phyloP scores from a whole-genome alignment of 2,888 invertebrate genomes.

The Lasioglossum lativentre region DNA sequence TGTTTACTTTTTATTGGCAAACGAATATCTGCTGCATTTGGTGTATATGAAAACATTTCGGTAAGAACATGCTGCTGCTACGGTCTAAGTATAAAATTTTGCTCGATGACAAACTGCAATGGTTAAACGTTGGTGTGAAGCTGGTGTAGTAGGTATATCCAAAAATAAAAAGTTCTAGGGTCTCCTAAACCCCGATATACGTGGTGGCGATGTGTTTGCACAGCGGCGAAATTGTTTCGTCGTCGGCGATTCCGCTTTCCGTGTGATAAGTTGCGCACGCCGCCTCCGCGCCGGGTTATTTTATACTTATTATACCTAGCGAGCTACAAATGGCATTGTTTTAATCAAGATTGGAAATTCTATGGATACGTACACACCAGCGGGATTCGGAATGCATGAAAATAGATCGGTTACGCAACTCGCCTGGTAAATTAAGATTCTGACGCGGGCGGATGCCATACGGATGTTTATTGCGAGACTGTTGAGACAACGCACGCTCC shows the following conservation, averaged over 20 bases:
- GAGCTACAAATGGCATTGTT: constrained; percentile 19
- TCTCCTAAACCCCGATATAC: background rate
- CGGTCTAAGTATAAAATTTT: background rate
- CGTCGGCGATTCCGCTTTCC: background rate
- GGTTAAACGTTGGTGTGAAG: background rate
- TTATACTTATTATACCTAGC: background rate
- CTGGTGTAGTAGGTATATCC: constrained; percentile 4
- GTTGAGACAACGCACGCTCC: constrained; percentile 47
- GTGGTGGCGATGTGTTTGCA: background rate
- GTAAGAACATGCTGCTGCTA: background rate
- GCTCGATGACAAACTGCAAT: background rate
- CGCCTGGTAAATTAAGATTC: constrained; percentile 78
- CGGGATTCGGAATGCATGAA: constrained; percentile 70
- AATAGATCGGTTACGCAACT: constrained; percentile 79
- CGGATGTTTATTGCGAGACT: constrained; percentile 76
- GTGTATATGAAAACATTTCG: background rate
- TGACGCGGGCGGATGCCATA: constrained; percentile 80
- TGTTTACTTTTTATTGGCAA: background rate
- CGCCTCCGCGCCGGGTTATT: background rate
- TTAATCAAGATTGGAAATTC: constrained; percentile 47
- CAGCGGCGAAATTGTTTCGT: background rate
- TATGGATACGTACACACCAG: constrained; percentile 45
- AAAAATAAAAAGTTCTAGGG: constrained; percentile 17
- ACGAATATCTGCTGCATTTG: background rate
- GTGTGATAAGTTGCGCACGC: background rate